Evolutionary conservation across 1,140 invertebrate genomes (phyloP).

Genomic region (Brachionus angularis): DNA sequence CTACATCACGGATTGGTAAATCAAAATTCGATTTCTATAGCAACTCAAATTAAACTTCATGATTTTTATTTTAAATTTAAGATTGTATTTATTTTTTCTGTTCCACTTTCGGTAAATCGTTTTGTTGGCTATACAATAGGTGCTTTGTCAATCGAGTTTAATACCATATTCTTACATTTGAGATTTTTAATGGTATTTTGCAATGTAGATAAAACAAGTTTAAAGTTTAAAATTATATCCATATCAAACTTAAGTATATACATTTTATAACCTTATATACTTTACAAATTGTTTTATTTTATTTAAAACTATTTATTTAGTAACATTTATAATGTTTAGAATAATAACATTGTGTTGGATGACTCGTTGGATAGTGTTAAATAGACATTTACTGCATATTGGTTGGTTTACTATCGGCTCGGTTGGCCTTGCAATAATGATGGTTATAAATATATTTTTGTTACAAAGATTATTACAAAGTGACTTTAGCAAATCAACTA

Average conservation of each 20-base stretch:
- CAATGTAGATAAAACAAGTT: conserved; percentile 17
- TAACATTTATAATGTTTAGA: conserved; percentile 39
- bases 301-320: neutral
- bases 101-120: conserved; percentile 24
- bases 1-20: conserved; percentile 39
- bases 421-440: conserved; percentile 15
- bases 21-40: conserved; percentile 20
- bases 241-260: neutral
- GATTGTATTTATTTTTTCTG: conserved; percentile 42
- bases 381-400: neutral
- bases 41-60: neutral
- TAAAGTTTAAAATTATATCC: neutral
- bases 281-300: neutral
- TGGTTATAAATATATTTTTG: conserved; percentile 24
- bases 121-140: conserved; percentile 39
- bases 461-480: conserved; percentile 9
- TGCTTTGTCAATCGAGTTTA: conserved; percentile 41
- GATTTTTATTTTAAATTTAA: conserved; percentile 13
- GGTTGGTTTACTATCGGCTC: conserved; percentile 31
- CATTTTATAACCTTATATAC: neutral
- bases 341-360: conserved; percentile 32
- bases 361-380: conserved; percentile 39
- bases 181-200: conserved; percentile 39
- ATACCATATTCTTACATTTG: conserved; percentile 30
- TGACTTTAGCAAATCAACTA: conserved; percentile 32